Evolutionary conservation across 2,113 vertebrate species (phyloP).

Genomic region (Myrmecobius fasciatus): DNA sequence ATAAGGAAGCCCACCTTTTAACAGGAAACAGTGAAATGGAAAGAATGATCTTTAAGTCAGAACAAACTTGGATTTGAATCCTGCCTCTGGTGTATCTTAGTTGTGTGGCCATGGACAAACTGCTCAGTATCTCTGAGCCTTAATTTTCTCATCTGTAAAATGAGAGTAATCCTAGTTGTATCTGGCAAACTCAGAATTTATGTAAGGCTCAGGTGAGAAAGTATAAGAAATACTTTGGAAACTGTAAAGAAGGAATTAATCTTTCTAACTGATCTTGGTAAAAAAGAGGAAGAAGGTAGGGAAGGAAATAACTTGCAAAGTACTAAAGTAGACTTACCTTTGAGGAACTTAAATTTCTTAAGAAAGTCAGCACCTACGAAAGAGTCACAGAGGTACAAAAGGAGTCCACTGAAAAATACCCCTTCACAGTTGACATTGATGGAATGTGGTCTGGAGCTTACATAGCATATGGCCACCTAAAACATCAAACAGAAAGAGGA

Average conservation of each 20-base stretch:
- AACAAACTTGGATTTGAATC: neutral
- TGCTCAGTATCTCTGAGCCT: neutral
- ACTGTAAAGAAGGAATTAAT: neutral
- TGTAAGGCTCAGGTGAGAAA: neutral
- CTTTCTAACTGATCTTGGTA: neutral
- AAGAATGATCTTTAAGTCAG: neutral
- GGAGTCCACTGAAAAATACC: conserved; percentile 95
- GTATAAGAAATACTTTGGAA: neutral
- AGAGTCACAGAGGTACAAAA: conserved; percentile 98
- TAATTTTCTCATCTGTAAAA: neutral
- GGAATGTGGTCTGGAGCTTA: conserved; percentile 97
- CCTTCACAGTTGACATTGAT: conserved; percentile 93
- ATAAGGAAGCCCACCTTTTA: neutral
- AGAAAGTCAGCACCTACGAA: conserved; percentile 95
- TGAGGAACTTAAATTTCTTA: conserved; percentile 95
- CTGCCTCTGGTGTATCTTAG: neutral
- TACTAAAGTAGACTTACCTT: conserved; percentile 87
- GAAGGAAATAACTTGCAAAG: neutral
- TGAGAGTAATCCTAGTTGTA: neutral
- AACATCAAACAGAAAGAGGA: conserved; percentile 62
- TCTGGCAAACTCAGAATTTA: no score
- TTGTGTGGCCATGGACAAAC: neutral
- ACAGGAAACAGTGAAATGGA: neutral
- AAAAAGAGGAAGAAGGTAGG: neutral
- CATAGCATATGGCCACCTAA: conserved; percentile 94